These are phyloP conservation scores for Eremophila alpestris DNA, from an alignment of 2,797 vertebrate genomes.

Conservation along the genomic window DNA sequence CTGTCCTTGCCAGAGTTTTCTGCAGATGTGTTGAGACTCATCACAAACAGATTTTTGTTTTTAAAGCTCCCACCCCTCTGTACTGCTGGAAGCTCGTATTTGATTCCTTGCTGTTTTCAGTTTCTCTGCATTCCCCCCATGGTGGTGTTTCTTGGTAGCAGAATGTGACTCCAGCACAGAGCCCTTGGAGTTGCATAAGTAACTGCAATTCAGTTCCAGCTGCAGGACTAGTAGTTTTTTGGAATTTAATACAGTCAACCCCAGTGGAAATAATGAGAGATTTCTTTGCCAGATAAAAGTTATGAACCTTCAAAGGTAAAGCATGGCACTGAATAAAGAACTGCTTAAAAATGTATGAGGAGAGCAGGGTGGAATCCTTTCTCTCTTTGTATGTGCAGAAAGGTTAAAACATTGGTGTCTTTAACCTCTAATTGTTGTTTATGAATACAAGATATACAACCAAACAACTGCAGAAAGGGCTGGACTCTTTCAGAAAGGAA, in stretches of 20 bases:
- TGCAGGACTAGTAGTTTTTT: neutral
- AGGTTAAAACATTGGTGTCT: neutral
- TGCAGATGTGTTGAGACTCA: neutral
- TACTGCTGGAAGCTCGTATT: neutral
- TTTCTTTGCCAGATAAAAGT: neutral
- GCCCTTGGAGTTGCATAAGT: neutral
- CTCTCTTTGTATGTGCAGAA: neutral
- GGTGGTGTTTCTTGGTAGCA: neutral
- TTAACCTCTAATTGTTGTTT: neutral
- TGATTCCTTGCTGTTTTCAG: neutral
- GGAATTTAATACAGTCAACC: neutral
- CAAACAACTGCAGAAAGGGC: neutral
- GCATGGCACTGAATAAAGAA: neutral
- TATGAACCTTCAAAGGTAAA: neutral
- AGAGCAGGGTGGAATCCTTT: neutral
- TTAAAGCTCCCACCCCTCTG: neutral
- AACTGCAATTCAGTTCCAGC: neutral
- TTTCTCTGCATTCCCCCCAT: neutral
- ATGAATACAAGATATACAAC: neutral
- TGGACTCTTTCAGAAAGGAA: neutral
- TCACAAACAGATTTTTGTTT: neutral
- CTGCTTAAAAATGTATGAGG: neutral
- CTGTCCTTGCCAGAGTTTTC: neutral
- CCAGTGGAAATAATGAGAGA: neutral
- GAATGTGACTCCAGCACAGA: neutral